Evolutionary conservation across 2,888 invertebrate genomes (phyloP).

Genomic region (Volucella bombylans): DNA sequence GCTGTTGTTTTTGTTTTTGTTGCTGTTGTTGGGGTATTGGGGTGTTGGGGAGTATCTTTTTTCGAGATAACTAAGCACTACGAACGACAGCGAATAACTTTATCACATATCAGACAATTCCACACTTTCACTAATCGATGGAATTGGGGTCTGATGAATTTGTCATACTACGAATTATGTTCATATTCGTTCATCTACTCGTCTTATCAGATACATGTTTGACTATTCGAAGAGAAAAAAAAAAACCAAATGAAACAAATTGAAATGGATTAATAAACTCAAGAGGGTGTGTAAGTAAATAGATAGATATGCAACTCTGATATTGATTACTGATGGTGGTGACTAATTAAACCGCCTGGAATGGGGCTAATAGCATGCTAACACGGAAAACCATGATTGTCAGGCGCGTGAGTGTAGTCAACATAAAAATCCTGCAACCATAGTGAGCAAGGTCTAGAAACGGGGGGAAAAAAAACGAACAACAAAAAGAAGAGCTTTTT

Average conservation of each 20-base stretch:
- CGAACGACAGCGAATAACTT: constrained; percentile 16
- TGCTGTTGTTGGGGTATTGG: neutral
- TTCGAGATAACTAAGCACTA: constrained; percentile 32
- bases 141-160: constrained; percentile 38
- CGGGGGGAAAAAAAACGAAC: neutral
- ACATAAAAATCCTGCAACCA: constrained; percentile 16
- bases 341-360: constrained; percentile 32
- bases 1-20: neutral
- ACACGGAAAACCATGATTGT: constrained; percentile 26
- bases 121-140: constrained; percentile 23
- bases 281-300: constrained; percentile 34
- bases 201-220: neutral
- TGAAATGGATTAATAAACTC: neutral
- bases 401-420: neutral
- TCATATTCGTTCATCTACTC: constrained; percentile 22
- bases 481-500: neutral
- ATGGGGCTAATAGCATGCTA: constrained; percentile 12
- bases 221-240: neutral
- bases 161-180: neutral
- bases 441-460: neutral
- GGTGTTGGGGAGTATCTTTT: constrained; percentile 14
- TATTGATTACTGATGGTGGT: constrained; percentile 49
- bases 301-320: constrained; percentile 36
- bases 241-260: no score
- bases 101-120: neutral